phyloP scores from a whole-genome alignment of 2,888 invertebrate genomes.

The Metopia argyrocephala region DNA sequence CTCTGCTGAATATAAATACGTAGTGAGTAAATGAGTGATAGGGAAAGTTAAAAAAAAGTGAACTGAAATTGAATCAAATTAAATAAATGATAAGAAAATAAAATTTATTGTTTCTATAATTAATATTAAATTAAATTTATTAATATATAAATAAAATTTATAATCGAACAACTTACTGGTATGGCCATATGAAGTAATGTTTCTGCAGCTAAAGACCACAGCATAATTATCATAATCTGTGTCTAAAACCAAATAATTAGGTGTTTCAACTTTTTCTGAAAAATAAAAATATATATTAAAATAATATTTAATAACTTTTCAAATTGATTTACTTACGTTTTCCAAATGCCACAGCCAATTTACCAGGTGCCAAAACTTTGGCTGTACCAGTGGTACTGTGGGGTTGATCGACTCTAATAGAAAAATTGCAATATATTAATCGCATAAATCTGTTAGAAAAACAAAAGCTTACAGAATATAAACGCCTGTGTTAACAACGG shows the following conservation, averaged over 20 bases:
- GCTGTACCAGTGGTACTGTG: constrained; percentile 71
- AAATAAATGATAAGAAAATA: constrained; percentile 38
- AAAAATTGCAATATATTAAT: not conserved
- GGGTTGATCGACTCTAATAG: constrained; percentile 69
- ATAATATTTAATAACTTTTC: not conserved
- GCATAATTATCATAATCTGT: constrained; percentile 83
- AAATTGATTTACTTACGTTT: constrained; percentile 70
- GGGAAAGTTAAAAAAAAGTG: constrained; percentile 1
- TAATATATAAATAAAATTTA: constrained; percentile 12
- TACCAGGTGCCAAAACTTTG: constrained; percentile 71
- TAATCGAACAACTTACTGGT: constrained; percentile 71
- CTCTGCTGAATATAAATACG: constrained; percentile 15
- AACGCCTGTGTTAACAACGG: constrained; percentile 79
- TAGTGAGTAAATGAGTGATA: not conserved
- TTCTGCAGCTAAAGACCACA: constrained; percentile 82
- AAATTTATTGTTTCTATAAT: not conserved
- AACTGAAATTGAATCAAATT: constrained; percentile 28
- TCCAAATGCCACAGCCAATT: constrained; percentile 71
- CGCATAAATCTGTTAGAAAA: not conserved
- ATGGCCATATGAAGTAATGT: constrained; percentile 69
- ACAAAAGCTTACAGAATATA: constrained; percentile 70
- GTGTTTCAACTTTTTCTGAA: constrained; percentile 62
- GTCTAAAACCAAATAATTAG: constrained; percentile 81
- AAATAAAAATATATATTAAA: too few species aligned
- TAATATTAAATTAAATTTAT: not conserved